These are phyloP conservation scores for Empidonax alnorum DNA, from an alignment of 2,113 vertebrate genomes.

Conservation along the genomic window DNA sequence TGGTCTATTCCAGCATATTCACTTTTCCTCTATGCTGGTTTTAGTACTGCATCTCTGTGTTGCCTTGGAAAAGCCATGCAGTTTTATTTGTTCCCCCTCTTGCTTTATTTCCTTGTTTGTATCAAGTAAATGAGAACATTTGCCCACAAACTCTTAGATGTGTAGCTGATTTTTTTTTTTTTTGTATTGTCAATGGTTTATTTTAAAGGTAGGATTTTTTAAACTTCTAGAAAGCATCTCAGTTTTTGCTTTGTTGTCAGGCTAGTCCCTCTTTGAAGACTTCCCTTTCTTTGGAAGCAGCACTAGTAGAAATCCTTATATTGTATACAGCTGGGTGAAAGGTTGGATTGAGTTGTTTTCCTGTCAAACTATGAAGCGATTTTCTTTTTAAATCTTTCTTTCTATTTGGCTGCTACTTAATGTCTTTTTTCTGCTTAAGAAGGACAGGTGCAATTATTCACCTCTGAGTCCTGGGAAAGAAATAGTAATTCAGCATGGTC, in stretches of 20 bases:
- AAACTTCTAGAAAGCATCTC: background rate
- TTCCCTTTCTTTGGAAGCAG: background rate
- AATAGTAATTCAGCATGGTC: slow-evolving; percentile 38
- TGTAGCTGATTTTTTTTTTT: background rate
- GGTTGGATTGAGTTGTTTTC: slow-evolving; percentile 32
- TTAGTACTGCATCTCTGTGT: background rate
- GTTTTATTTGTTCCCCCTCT: background rate
- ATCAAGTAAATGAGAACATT: background rate
- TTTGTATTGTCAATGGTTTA: background rate
- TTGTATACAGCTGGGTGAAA: slow-evolving; percentile 3
- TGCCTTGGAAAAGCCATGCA: background rate
- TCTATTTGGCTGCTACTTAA: slow-evolving; percentile 37
- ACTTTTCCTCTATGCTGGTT: background rate
- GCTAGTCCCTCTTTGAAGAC: background rate
- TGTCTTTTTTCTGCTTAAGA: slow-evolving; percentile 56
- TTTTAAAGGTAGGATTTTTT: background rate
- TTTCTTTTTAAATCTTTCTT: slow-evolving; percentile 47
- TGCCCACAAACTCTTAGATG: background rate
- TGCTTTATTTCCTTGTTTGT: background rate
- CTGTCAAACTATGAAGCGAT: slow-evolving; percentile 32
- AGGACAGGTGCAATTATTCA: slow-evolving; percentile 63
- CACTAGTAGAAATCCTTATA: background rate
- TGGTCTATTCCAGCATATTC: background rate
- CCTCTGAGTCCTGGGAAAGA: slow-evolving; percentile 29
- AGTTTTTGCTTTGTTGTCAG: background rate